Base-by-base conservation (phyloP, 2,113 vertebrate genomes). In the Varanus komodoensis region DNA sequence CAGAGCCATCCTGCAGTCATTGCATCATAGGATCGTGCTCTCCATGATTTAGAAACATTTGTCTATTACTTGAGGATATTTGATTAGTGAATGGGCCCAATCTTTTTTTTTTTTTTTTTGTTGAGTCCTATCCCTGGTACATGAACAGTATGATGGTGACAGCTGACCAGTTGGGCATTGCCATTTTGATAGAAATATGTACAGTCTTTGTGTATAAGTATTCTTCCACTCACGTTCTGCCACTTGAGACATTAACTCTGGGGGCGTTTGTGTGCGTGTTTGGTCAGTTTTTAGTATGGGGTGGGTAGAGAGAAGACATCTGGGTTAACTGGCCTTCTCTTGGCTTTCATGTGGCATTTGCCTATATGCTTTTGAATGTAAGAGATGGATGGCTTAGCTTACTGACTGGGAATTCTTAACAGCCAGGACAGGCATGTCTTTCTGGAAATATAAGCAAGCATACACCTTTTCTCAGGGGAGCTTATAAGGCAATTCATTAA, bases 401-500 rank as follows among this genome's bases (percentile, higher is more conserved):
- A 48, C 11, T 50, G 57, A 29, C 50, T 89, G 68, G 79, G 54
- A 52, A n/a, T 57, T 73, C 27, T 85, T 52, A 61, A 80, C 52
- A 71, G 2, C 67, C 77, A 71, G 90, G 27, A 27, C 48, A 92
- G 69, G 61, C 78, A 80, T 11, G 89, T 88, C 92, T 91, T 92
- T 84, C 89, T 87, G 88, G 91, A 68, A 44, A 82, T 88, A 54
- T 38, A 64, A 64, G 93, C 81, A 91, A 69, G 57, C 57, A 89
- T 91, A 52, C 84, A 23, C 74, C 87, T 93, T 89, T 91, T 91
- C 91, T 93, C 75, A 32, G 88, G 64, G 75, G 83, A 23, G 73
- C 83, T 92, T 95, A 88, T 90, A 88, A 93, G 92, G 87, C 89
- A 79, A 67, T 89, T 93, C 86, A 81, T 92, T 91, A 91, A 90